Evolutionary conservation across 2,888 invertebrate species (phyloP).

Genomic region (Panzeria rudis): DNA sequence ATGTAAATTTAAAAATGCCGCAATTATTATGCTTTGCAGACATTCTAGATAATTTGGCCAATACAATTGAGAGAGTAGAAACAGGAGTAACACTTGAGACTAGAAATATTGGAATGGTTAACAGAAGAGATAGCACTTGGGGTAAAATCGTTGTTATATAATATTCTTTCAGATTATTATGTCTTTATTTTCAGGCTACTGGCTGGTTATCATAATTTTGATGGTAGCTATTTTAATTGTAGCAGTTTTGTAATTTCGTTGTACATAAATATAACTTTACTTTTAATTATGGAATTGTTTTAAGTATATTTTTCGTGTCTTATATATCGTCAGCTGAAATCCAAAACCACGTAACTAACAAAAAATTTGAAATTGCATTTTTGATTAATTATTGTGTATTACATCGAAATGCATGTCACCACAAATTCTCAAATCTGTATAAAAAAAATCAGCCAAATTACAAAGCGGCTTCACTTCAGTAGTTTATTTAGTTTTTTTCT

Average conservation of each 20-base stretch:
- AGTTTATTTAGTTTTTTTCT: no score
- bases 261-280: not conserved
- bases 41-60: constrained; percentile 90
- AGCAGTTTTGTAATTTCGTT: constrained; percentile 80
- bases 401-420: no score
- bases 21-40: constrained; percentile 84
- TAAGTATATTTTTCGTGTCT: constrained; percentile 75
- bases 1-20: not conserved
- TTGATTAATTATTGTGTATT: no score
- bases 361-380: no score
- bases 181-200: constrained; percentile 85
- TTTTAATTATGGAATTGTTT: constrained; percentile 11
- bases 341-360: no score
- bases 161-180: not conserved
- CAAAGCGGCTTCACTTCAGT: no score
- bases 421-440: no score
- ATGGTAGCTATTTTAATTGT: constrained; percentile 88
- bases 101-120: constrained; percentile 87
- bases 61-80: constrained; percentile 89
- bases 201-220: constrained; percentile 88
- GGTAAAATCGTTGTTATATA: constrained; percentile 82
- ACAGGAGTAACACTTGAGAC: constrained; percentile 88
- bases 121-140: constrained; percentile 89
- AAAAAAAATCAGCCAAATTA: no score
- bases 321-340: no score